phyloP scores from a whole-genome alignment of 2,113 vertebrate genomes.

The Entomyzon cyanotis region DNA sequence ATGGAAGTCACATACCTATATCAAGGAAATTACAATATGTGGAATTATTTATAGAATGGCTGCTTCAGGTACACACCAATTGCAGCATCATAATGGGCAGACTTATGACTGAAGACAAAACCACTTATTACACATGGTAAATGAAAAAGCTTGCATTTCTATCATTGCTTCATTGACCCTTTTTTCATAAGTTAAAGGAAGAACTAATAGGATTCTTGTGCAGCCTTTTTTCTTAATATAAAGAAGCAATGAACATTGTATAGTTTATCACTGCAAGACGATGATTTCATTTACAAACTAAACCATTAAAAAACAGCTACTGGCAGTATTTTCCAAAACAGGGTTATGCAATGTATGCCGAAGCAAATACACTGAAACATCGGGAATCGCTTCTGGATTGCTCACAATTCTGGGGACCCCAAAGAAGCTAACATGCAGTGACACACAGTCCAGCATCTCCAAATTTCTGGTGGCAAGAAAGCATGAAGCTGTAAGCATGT shows the following conservation, averaged over 20 bases:
- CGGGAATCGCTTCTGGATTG: background rate
- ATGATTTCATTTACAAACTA: background rate
- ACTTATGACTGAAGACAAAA: background rate
- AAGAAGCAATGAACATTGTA: background rate
- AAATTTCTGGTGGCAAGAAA: background rate
- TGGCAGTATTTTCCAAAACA: background rate
- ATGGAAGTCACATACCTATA: background rate
- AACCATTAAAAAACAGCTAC: background rate
- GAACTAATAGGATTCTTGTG: background rate
- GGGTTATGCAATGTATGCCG: background rate
- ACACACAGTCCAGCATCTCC: background rate
- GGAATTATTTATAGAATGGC: background rate
- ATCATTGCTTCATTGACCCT: background rate
- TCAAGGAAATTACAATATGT: background rate
- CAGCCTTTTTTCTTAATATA: background rate
- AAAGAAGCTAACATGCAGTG: background rate
- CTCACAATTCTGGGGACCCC: background rate
- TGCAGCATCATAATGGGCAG: background rate
- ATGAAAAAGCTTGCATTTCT: background rate
- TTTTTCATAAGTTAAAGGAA: background rate
- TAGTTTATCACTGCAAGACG: background rate
- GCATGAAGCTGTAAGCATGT: rapidly evolving
- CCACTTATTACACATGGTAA: background rate
- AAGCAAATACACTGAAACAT: background rate
- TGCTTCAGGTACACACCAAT: background rate